Evolutionary conservation across 1,140 invertebrate genomes (phyloP).

Genomic region (Limonius californicus): DNA sequence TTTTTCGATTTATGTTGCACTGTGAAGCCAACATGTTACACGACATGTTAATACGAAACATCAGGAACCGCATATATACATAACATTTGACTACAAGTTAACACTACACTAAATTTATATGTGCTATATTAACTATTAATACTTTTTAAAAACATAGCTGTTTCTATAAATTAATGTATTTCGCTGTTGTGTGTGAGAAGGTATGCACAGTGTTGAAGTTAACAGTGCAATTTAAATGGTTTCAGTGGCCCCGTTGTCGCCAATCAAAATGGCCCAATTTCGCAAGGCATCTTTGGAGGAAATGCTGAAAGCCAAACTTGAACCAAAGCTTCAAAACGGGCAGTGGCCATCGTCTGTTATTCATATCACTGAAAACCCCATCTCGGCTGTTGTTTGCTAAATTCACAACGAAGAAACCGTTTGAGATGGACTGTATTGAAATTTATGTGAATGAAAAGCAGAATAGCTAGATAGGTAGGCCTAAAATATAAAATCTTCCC

Average conservation of each 20-base stretch:
- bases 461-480: slow-evolving; percentile 16
- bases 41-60: background rate
- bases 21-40: background rate
- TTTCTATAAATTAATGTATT: background rate
- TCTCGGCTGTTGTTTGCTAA: slow-evolving; percentile 72
- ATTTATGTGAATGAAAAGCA: slow-evolving; percentile 27
- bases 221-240: slow-evolving; percentile 25
- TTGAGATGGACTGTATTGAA: slow-evolving; percentile 38
- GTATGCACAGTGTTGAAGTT: background rate
- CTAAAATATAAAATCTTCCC: slow-evolving; percentile 15
- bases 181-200: background rate
- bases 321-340: slow-evolving; percentile 31
- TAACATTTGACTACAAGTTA: background rate
- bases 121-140: background rate
- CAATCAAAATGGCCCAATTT: slow-evolving; percentile 63
- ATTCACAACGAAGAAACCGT: slow-evolving; percentile 16
- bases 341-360: slow-evolving; percentile 59
- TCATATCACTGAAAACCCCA: slow-evolving; percentile 75
- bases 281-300: slow-evolving; percentile 57
- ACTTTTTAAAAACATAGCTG: no score
- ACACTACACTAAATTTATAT: background rate
- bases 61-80: background rate
- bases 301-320: slow-evolving; percentile 45
- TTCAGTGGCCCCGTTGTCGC: slow-evolving; percentile 66
- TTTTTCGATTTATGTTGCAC: background rate